phyloP scores from a whole-genome alignment of 2,113 vertebrate species.

The Hypocryptadius cinnamomeus region DNA sequence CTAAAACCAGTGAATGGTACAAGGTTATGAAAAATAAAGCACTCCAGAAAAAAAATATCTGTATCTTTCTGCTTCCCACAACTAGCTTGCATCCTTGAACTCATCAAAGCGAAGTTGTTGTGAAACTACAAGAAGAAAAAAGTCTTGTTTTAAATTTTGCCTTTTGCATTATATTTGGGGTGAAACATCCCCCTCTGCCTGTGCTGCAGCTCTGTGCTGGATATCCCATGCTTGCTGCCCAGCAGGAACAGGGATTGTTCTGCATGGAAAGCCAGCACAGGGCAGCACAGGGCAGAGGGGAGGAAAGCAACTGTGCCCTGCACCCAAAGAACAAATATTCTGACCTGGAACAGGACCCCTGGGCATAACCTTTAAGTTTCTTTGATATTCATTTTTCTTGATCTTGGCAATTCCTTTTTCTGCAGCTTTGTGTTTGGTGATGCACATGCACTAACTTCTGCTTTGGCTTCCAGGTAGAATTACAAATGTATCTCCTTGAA shows the following conservation, averaged over 20 bases:
- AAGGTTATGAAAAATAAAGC: background rate
- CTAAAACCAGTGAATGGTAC: background rate
- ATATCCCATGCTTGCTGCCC: background rate
- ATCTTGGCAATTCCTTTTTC: slow-evolving; percentile 1
- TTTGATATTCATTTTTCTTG: slow-evolving; percentile 45
- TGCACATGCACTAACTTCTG: background rate
- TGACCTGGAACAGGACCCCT: background rate
- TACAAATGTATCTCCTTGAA: background rate
- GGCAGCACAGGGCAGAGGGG: background rate
- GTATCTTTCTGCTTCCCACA: background rate
- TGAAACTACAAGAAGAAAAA: background rate
- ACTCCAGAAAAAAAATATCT: background rate
- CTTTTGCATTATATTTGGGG: background rate
- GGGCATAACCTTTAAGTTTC: slow-evolving; percentile 1
- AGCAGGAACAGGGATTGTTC: background rate
- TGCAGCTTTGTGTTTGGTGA: slow-evolving; percentile 9
- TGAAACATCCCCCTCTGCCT: background rate
- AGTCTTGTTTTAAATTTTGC: background rate
- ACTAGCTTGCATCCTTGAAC: background rate
- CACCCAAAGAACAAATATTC: background rate
- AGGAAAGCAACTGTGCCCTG: background rate
- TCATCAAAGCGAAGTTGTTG: background rate
- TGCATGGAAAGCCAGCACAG: background rate
- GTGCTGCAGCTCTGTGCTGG: background rate
- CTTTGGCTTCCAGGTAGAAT: slow-evolving; percentile 32